Evolutionary conservation across 1,140 invertebrate species (phyloP), one percentile per base, ranked within the genome.

Genomic region (Proctacanthus coquilletti): DNA sequence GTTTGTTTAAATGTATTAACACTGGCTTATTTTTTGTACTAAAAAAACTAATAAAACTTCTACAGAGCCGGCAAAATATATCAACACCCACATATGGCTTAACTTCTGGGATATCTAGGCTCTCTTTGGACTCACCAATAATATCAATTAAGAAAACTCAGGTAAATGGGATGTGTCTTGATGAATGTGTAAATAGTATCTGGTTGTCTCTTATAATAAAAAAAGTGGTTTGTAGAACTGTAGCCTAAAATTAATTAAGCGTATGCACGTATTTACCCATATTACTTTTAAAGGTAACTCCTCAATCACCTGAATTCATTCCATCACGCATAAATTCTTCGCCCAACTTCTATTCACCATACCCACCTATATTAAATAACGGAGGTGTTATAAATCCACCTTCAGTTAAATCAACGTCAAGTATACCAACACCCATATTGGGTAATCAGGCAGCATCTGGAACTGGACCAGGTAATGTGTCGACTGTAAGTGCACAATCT

Each of bases 11-110:
- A 20, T 3, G 18, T 35, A 6, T 21, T 17, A 17, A 11, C 34
- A 14, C 29, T 21, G n/a, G 23, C n/a, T 27, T 27, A 27, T 27
- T 8, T 27, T 9, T 27, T 27, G 8, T 27, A 9, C 8, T 27
- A 9, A 27, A n/a, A 9, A 27, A 27, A n/a, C n/a, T 27, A 27
- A 27, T 9, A 27, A n/a, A 9, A 39, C 42, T 35, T 21, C n/a
- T 45, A 40, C 45, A 72, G 70, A 72, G 68, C 56, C 70, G 66
- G 36, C 69, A 70, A 49, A 71, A 62, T 58, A 60, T 69, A 46
- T 56, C 60, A 33, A 58, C 62, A 43, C 48, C 66, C 45, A 60
- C 66, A 36, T 63, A 60, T 43, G 55, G 60, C 38, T 53, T 69
- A 38, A 63, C 67, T 37, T 69, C 71, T 49, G 66, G 68, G 49